Percentiles rank a stretch among this genome's conserved stretches.
These are phyloP conservation scores for Hypocryptadius cinnamomeus DNA, from an alignment of 2,113 vertebrate species.

Conservation along the genomic window DNA sequence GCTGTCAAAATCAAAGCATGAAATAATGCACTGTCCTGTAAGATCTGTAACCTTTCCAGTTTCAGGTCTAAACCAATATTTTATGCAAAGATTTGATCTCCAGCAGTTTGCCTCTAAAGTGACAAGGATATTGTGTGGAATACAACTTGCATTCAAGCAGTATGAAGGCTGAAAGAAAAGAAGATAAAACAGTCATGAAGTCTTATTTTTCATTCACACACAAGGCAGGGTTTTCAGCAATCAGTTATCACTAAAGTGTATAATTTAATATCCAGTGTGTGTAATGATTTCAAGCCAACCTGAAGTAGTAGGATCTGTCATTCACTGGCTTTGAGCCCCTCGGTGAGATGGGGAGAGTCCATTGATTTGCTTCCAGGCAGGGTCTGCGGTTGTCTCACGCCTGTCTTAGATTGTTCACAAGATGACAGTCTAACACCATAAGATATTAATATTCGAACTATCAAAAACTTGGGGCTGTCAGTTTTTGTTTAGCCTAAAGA, in stretches of 20 bases:
- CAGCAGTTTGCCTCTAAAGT: background rate
- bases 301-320: background rate
- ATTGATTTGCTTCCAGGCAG: background rate
- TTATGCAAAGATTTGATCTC: background rate
- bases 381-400: background rate
- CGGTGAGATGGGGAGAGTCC: background rate
- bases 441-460: background rate
- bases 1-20: background rate
- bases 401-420: constrained; percentile 5
- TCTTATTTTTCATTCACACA: background rate
- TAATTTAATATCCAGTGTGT: background rate
- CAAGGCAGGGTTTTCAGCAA: background rate
- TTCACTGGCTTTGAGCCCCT: background rate
- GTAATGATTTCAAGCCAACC: background rate
- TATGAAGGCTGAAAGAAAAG: background rate
- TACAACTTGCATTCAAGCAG: background rate
- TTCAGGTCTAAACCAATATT: background rate
- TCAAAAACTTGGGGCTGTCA: background rate
- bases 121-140: background rate
- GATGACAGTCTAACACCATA: constrained; percentile 20
- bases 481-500: constrained; percentile 5
- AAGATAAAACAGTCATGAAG: background rate
- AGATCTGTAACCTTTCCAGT: background rate
- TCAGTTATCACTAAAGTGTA: background rate
- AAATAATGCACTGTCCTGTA: background rate